phyloP scores from a whole-genome alignment of 1,140 invertebrate genomes.

The Bilobella aurantiaca region DNA sequence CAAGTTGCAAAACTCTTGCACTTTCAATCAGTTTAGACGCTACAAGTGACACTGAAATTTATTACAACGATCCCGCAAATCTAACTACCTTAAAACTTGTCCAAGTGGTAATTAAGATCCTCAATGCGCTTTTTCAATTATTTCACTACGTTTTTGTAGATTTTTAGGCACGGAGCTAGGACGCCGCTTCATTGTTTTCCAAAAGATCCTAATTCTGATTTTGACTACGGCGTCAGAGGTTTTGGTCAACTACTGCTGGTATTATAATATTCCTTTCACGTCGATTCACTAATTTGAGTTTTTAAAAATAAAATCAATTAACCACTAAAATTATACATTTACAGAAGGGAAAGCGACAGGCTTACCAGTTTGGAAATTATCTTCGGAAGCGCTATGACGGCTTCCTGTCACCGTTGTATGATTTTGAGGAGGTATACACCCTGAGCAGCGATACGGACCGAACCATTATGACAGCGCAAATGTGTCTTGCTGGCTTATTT shows the following conservation, averaged over 20 bases:
- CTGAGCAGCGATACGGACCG: neutral
- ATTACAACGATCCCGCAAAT: too few relatives aligned
- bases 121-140: neutral
- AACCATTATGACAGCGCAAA: conserved; percentile 3
- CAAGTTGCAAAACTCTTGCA: too few relatives aligned
- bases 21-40: too few relatives aligned
- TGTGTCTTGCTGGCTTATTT: neutral
- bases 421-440: neutral
- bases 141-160: neutral
- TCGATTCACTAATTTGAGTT: too few relatives aligned
- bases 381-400: conserved; percentile 4
- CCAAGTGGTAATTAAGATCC: neutral
- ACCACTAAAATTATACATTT: neutral
- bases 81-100: neutral
- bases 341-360: conserved; percentile 4
- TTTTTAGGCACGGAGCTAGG: neutral
- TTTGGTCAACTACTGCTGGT: neutral
- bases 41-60: too few relatives aligned
- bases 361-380: neutral
- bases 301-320: neutral
- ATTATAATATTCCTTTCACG: too few relatives aligned
- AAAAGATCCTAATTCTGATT: neutral
- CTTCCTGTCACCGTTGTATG: neutral
- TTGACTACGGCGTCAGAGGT: neutral
- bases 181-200: neutral